A percentile compares a stretch with the other conserved stretches of the same genome.
phyloP scores from a whole-genome alignment of 2,113 vertebrate genomes.

The Laterallus jamaicensis region DNA sequence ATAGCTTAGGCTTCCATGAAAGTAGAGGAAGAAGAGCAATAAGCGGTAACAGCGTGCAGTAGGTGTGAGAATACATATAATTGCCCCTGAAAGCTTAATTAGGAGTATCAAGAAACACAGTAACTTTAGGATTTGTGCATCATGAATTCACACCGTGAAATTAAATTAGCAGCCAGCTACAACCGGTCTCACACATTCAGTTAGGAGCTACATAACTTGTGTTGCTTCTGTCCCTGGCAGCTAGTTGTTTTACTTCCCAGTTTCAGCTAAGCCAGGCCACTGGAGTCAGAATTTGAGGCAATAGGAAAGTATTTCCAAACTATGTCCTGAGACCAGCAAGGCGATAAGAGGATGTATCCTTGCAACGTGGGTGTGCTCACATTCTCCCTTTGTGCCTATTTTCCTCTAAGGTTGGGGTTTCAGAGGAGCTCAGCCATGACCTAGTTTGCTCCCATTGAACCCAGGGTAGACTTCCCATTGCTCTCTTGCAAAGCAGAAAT shows the following conservation, averaged over 20 bases:
- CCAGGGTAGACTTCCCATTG: neutral
- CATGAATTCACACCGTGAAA: neutral
- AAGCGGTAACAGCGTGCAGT: neutral
- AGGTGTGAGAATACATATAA: neutral
- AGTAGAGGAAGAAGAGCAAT: neutral
- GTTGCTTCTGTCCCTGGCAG: neutral
- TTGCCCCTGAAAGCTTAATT: slow-evolving; percentile 4
- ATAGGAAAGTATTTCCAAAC: neutral
- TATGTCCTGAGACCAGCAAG: neutral
- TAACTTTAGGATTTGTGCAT: neutral
- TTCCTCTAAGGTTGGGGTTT: neutral
- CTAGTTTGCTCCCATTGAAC: neutral
- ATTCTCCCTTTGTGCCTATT: neutral
- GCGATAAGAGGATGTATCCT: rapidly evolving
- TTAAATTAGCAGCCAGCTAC: slow-evolving; percentile 2
- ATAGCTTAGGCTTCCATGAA: neutral
- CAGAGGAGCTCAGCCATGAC: neutral
- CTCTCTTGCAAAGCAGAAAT: neutral
- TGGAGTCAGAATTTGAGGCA: neutral
- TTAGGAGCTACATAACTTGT: neutral
- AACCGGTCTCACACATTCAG: neutral
- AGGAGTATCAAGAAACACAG: neutral
- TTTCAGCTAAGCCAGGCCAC: neutral
- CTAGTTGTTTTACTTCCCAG: neutral
- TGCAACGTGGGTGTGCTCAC: rapidly evolving